These are phyloP conservation scores for Drosophila quinaria DNA, from an alignment of 2,888 invertebrate species.

Conservation along the genomic window DNA sequence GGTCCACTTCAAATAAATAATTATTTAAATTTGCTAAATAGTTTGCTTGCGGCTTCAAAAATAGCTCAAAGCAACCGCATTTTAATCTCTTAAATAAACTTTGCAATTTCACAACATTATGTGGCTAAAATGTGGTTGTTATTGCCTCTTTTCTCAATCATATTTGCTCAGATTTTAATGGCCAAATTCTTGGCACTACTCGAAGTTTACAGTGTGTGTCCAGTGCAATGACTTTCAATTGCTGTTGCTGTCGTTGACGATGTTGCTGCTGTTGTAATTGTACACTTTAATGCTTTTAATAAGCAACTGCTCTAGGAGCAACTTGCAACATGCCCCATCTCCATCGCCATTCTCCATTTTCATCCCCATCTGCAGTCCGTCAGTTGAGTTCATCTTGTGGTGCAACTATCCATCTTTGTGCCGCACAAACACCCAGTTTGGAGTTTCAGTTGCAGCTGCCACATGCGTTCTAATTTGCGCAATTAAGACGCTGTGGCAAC, in stretches of 20 bases:
- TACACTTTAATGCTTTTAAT: constrained; percentile 79
- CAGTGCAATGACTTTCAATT: constrained; percentile 71
- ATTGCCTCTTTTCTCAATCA: constrained; percentile 40
- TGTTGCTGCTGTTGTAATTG: constrained; percentile 67
- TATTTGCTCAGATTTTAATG: constrained; percentile 56
- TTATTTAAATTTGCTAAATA: no score
- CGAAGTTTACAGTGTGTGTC: constrained; percentile 14
- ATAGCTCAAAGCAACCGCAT: constrained; percentile 9
- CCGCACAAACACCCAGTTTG: constrained; percentile 64
- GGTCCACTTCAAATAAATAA: no score
- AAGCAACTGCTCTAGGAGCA: constrained; percentile 55
- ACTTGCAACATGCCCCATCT: constrained; percentile 33
- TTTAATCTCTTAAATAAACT: constrained; percentile 1
- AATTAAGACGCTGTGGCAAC: constrained; percentile 69
- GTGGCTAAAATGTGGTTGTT: constrained; percentile 7
- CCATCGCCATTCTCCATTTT: neutral
- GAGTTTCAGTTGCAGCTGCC: constrained; percentile 49
- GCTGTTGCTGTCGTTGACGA: constrained; percentile 26
- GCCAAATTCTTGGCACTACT: constrained; percentile 43
- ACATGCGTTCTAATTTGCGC: constrained; percentile 81
- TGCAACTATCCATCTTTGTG: constrained; percentile 48
- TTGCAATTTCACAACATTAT: constrained; percentile 54
- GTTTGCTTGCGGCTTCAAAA: no score
- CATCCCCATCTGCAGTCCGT: constrained; percentile 6
- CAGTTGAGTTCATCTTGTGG: constrained; percentile 18